Evolutionary conservation across 2,113 vertebrate genomes (phyloP), one percentile per base, ranked within the genome.

Genomic region (Romanogobio albipinnatus): DNA sequence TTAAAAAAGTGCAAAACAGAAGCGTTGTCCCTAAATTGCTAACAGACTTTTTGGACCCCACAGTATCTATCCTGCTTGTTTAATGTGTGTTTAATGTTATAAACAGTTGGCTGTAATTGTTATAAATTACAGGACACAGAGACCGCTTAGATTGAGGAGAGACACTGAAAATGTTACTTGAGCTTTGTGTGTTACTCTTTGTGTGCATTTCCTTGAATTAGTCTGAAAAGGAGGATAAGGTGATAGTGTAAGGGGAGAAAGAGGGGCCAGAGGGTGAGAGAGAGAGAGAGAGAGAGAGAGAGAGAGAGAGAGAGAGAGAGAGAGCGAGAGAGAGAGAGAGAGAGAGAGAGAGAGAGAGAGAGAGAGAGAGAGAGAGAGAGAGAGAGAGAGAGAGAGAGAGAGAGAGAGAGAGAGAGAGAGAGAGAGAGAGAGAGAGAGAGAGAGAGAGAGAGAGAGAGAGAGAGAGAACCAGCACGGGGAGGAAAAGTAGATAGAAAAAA

Each of bases 161-260:
- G 76, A 78, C 14, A 45, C 13, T 61, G 29, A n/a, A 29, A 80
- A 80, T 17, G 58, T 47, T 26, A 80, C 56, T 61, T 45, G 36
- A 74, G 71, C 10, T 5, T 3, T 59, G 33, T 77, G 29, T 39
- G 6, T 24, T 53, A 17, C 53, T n/a, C 14, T 47, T 71, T 71
- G 47, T 43, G 36, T 15, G 5, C 24, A 9, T 24, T 33, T 43
- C 71, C 26, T 74, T 17, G 76, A 83, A 73, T 43, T 3, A 84
- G 14, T 59, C 17, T 53, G 56, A 26, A 71, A 70, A 59, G 9
- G 22, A 82, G 19, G 7, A 62, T 39, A 13, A 84, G 84, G 33
- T 74, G 66, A 86, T 64, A 81, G 76, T 87, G 74, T 70, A 84
- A 76, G n/a, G 3, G 43, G n/a, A 68, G 22, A 59, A 49, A 58